A percentile compares a stretch with the other conserved stretches of the same genome.
Evolutionary conservation across 2,797 vertebrate genomes (phyloP).

Genomic region (Alauda arvensis): DNA sequence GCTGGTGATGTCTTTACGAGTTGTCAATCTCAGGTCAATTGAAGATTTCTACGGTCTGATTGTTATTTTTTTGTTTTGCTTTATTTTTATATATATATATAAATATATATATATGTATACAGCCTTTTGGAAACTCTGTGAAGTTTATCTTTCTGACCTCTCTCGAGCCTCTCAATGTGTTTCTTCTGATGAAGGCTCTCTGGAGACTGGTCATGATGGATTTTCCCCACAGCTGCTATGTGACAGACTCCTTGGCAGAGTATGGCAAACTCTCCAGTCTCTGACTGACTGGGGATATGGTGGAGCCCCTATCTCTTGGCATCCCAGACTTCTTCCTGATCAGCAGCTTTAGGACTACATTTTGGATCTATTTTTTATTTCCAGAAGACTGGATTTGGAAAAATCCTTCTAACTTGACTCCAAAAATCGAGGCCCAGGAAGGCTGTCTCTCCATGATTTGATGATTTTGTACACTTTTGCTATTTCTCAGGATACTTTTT

Average conservation of each 20-base stretch:
- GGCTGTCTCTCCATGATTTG: slow-evolving; percentile 29
- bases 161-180: neutral
- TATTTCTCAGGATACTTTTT: slow-evolving; percentile 91
- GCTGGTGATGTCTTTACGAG: slow-evolving; percentile 68
- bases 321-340: neutral
- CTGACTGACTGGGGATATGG: neutral
- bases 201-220: neutral
- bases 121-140: slow-evolving; percentile 52
- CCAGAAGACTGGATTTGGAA: slow-evolving; percentile 36
- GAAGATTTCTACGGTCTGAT: slow-evolving; percentile 63
- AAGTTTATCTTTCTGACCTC: slow-evolving; percentile 40
- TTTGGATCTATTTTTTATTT: slow-evolving; percentile 45
- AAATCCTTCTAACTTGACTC: slow-evolving; percentile 47
- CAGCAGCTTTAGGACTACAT: slow-evolving; percentile 57
- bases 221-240: slow-evolving; percentile 20
- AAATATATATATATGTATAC: slow-evolving; percentile 15
- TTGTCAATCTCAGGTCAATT: slow-evolving; percentile 90
- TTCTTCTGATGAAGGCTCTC: neutral
- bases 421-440: slow-evolving; percentile 24
- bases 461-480: slow-evolving; percentile 55
- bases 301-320: neutral
- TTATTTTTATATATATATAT: slow-evolving; percentile 60
- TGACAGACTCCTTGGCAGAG: slow-evolving; percentile 7
- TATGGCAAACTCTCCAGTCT: neutral
- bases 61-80: slow-evolving; percentile 72